A percentile compares a stretch with the other conserved stretches of the same genome.
Evolutionary conservation across 2,113 vertebrate species (phyloP).

Genomic region (Mus spicilegus): DNA sequence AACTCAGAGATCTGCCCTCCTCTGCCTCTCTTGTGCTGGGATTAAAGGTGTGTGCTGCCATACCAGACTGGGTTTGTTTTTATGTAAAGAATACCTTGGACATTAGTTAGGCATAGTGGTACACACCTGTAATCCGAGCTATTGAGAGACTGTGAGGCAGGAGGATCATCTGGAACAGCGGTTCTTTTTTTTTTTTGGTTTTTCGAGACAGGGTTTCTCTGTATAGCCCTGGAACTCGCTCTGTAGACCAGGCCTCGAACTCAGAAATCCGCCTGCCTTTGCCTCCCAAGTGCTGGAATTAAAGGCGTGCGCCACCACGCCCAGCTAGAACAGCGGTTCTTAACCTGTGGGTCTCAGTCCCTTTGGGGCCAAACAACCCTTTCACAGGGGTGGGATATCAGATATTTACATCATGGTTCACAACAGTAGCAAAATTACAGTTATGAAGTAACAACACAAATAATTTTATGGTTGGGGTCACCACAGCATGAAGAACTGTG

Average conservation of each 20-base stretch:
- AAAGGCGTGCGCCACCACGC: too few species aligned
- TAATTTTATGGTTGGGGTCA: neutral
- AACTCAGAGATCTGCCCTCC: neutral
- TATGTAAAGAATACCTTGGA: neutral
- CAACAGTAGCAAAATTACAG: too few species aligned
- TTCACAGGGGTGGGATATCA: neutral
- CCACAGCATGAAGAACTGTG: neutral
- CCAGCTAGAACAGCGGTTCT: neutral
- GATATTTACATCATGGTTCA: too few species aligned
- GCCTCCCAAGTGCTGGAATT: too few species aligned
- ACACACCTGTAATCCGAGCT: neutral
- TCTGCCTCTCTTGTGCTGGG: neutral
- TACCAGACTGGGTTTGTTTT: neutral
- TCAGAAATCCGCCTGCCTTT: too few species aligned
- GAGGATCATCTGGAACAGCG: neutral
- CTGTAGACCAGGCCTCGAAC: too few species aligned
- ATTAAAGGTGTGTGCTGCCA: neutral
- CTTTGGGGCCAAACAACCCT: neutral
- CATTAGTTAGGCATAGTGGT: neutral
- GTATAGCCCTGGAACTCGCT: too few species aligned
- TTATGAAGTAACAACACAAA: too few species aligned
- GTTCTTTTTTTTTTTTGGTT: too few species aligned
- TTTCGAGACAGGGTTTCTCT: too few species aligned
- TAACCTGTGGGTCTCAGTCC: neutral
- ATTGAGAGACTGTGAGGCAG: neutral